Conservation (phyloP, 2,113 vertebrate genomes). For the Pluvianellus socialis region DNA sequence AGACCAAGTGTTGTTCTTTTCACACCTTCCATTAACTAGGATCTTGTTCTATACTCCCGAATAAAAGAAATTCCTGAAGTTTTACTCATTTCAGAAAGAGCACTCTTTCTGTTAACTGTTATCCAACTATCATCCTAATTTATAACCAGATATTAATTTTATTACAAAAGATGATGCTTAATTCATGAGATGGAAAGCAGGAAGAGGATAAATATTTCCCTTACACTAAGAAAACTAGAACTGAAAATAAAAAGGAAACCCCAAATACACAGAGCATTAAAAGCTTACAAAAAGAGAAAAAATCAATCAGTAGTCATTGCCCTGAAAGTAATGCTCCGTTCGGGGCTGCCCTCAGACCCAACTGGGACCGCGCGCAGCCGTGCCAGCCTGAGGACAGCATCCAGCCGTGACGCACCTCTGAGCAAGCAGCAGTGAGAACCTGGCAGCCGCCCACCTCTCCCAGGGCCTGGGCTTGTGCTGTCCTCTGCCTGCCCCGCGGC, state of each 20-base stretch:
- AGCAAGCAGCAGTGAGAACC: neutral
- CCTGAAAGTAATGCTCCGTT: neutral
- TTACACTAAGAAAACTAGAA: neutral
- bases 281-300: neutral
- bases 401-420: neutral
- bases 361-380: neutral
- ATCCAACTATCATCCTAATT: neutral
- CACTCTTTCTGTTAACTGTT: neutral
- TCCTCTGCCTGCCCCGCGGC: neutral
- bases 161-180: neutral
- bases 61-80: neutral
- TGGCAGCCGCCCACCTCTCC: neutral
- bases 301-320: neutral
- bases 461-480: neutral
- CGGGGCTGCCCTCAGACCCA: neutral
- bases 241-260: neutral
- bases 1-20: neutral
- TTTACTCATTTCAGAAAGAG: neutral
- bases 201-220: neutral
- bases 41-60: neutral
- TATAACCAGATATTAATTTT: neutral
- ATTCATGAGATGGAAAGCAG: neutral
- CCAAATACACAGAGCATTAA: neutral
- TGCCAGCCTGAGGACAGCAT: neutral
- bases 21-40: neutral